A percentile compares a stretch with the other conserved stretches of the same genome.
phyloP scores from a whole-genome alignment of 2,113 vertebrate species.

The Phrynosoma platyrhinos region DNA sequence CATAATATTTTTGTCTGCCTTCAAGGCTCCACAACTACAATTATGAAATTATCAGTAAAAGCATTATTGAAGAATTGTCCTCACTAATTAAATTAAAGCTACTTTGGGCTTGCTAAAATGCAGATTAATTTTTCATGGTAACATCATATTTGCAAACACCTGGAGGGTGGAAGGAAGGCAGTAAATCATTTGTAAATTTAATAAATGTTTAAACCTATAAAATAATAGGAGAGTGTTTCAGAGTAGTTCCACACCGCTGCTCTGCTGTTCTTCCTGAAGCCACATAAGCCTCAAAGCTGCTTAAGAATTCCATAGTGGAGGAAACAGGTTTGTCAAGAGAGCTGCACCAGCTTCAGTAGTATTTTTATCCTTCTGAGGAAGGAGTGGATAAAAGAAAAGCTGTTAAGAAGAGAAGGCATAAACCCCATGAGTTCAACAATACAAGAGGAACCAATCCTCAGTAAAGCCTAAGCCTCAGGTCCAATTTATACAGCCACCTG shows the following conservation, averaged over 20 bases:
- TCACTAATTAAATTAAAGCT: conserved; percentile 71
- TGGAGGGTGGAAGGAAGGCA: conserved; percentile 53
- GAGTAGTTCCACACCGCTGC: conserved; percentile 40
- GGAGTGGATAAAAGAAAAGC: not conserved
- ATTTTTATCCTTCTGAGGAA: not conserved
- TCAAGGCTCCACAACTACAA: conserved; percentile 54
- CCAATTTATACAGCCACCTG: not conserved
- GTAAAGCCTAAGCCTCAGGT: not conserved
- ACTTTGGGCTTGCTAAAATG: conserved; percentile 64
- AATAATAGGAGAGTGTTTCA: conserved; percentile 58
- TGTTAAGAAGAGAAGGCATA: not conserved
- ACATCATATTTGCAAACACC: conserved; percentile 64
- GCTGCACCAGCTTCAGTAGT: not conserved
- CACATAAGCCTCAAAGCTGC: conserved; percentile 32
- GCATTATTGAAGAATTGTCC: conserved; percentile 70
- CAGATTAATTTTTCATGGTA: conserved; percentile 68
- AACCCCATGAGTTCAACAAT: not conserved
- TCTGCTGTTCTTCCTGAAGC: conserved; percentile 22
- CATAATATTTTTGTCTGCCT: conserved; percentile 54
- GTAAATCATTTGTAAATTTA: conserved; percentile 66
- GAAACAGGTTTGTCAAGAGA: conserved; percentile 3
- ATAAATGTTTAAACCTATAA: conserved; percentile 63
- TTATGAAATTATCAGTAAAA: conserved; percentile 57
- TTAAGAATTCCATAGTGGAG: conserved; percentile 37
- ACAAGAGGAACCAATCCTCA: not conserved